Conservation (phyloP, 2,888 invertebrate genomes). For the Sarcophaga variegata region DNA sequence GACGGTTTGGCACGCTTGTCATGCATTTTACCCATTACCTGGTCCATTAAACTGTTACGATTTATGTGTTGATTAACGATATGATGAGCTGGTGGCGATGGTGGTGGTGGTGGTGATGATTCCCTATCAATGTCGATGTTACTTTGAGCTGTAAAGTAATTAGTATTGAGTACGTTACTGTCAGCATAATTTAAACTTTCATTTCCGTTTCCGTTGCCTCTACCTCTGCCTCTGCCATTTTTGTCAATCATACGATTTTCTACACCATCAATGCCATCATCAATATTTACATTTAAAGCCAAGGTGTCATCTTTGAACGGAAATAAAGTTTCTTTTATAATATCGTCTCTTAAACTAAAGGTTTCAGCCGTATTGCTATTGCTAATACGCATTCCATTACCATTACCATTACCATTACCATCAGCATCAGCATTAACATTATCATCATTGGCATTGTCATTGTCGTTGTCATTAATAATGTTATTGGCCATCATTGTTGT, state of each 20-base stretch:
- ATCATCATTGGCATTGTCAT: background rate
- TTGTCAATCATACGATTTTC: constrained; percentile 8
- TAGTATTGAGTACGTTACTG: constrained; percentile 48
- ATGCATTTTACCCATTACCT: constrained; percentile 7
- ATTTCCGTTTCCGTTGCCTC: constrained; percentile 57
- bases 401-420: background rate
- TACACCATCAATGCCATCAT: constrained; percentile 1
- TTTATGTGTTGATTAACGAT: too few species aligned
- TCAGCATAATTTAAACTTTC: constrained; percentile 62
- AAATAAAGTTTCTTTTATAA: constrained; percentile 52
- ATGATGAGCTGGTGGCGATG: background rate
- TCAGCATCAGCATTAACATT: constrained; percentile 20
- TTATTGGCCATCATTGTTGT: constrained; percentile 7
- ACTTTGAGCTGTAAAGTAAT: constrained; percentile 43
- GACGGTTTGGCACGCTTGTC: constrained; percentile 56
- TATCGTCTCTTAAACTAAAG: background rate
- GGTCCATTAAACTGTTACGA: constrained; percentile 8
- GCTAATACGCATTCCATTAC: background rate
- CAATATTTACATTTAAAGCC: constrained; percentile 35
- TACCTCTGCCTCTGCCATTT: constrained; percentile 63
- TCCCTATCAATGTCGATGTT: constrained; percentile 33
- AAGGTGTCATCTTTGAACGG: constrained; percentile 52
- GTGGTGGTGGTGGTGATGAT: background rate
- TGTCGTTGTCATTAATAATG: constrained; percentile 16
- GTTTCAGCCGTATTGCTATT: background rate